phyloP scores from a whole-genome alignment of 2,113 vertebrate species.

The Neodon shergylaensis region DNA sequence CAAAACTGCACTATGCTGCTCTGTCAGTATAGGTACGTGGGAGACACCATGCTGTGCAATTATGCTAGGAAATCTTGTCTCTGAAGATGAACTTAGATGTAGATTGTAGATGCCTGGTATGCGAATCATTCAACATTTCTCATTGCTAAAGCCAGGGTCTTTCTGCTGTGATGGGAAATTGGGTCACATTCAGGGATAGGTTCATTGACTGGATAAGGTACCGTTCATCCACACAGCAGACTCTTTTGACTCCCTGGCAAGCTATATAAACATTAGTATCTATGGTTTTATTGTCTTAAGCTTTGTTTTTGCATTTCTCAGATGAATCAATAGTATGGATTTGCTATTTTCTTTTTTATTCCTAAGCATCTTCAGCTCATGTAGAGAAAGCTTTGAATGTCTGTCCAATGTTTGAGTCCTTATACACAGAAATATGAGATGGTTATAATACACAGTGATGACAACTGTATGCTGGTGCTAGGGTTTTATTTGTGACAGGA shows the following conservation, averaged over 20 bases:
- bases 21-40: background rate
- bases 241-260: background rate
- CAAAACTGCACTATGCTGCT: background rate
- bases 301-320: slow-evolving; percentile 1
- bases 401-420: background rate
- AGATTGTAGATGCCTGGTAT: background rate
- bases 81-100: background rate
- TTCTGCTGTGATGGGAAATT: background rate
- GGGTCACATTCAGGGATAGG: background rate
- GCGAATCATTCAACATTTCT: background rate
- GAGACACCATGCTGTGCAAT: background rate
- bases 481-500: background rate
- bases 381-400: background rate
- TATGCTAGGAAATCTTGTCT: background rate
- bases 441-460: background rate
- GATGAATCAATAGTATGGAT: background rate
- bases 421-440: background rate
- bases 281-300: background rate
- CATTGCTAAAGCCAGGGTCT: background rate
- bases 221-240: background rate
- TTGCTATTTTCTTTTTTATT: slow-evolving; percentile 11
- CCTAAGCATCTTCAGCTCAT: background rate
- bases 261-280: background rate
- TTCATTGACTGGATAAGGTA: background rate
- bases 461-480: background rate